Conservation (phyloP, 2,797 vertebrate genomes). For the Leptodactylus fallax region DNA sequence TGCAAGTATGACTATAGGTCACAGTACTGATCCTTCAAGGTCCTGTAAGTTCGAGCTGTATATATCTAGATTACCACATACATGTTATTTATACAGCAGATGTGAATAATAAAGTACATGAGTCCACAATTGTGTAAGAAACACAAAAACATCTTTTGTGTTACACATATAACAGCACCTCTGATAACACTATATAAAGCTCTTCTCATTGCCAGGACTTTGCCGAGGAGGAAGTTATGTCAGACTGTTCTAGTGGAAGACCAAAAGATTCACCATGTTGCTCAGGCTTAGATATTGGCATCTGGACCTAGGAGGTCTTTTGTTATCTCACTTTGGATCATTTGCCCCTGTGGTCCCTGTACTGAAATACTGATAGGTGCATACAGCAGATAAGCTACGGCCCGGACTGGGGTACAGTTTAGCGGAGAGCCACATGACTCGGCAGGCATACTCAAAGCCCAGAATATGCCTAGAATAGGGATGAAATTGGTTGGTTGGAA, state of each 20-base stretch:
- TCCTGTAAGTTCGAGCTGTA: neutral
- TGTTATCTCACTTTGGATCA: neutral
- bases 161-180: neutral
- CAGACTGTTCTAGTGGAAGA: neutral
- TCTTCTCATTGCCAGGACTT: neutral
- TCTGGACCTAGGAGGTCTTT: neutral
- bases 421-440: too few relatives aligned
- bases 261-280: neutral
- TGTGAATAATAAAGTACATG: neutral
- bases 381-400: too few relatives aligned
- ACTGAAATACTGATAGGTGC: too few relatives aligned
- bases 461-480: too few relatives aligned
- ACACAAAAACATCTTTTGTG: too few relatives aligned
- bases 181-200: neutral
- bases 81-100: neutral
- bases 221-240: neutral
- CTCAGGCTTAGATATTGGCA: neutral
- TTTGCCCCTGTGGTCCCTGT: neutral
- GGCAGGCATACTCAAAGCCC: too few relatives aligned
- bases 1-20: constrained; percentile 1
- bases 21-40: neutral
- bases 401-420: too few relatives aligned
- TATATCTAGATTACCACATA: neutral
- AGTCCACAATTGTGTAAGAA: neutral
- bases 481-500: too few relatives aligned